Evolutionary conservation across 2,888 invertebrate genomes (phyloP), one percentile per base, ranked within the genome.

Genomic region (Eretmocerus hayati): DNA sequence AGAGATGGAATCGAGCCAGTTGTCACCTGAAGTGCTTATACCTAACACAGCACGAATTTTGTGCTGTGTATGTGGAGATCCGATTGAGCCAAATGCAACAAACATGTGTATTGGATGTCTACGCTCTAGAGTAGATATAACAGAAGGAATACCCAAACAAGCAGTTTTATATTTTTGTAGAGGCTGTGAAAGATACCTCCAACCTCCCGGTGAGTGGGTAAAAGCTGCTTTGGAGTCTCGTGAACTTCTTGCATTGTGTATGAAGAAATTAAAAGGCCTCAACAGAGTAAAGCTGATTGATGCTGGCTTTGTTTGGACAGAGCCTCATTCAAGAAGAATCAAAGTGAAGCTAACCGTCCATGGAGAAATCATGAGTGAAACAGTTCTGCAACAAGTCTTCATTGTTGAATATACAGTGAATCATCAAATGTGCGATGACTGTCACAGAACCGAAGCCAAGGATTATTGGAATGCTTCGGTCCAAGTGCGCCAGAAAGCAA

Each of bases 301-400:
- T 78, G 99, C 99, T 33, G 85, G 87, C 1, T 99, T 99, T 75
- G 82, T 95, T 4, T 99, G 97, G 97, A 99, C 99, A 9, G 99
- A 99, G 68, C 94, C 96, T 31, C 99, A 99, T 76, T 99, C 97
- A 1, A 95, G 92, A 72, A 81, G 99, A 57, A 84, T 99, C 44
- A 97, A 96, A 77, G 87, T 86, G 0, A 91, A 93, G 74, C 73
- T 99, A 47, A 94, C 93, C 2, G 87, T 99, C 11, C 95, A 97
- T 72, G 94, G 90, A 39, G 95, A 97, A 77, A 87, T 97, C 2
- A 77, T 90, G 65, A 88, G 90, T 20, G 93, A 91, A 37, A 85
- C 94, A 2, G 81, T 93, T 8, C 75, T 97, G 13, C 90, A 99
- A 67, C 97, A 99, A 75, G 85, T 90, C 4, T 96, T 97, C 67